A percentile compares a stretch with the other conserved stretches of the same genome.
phyloP scores from a whole-genome alignment of 2,797 vertebrate genomes.

The Pelodytes ibericus region DNA sequence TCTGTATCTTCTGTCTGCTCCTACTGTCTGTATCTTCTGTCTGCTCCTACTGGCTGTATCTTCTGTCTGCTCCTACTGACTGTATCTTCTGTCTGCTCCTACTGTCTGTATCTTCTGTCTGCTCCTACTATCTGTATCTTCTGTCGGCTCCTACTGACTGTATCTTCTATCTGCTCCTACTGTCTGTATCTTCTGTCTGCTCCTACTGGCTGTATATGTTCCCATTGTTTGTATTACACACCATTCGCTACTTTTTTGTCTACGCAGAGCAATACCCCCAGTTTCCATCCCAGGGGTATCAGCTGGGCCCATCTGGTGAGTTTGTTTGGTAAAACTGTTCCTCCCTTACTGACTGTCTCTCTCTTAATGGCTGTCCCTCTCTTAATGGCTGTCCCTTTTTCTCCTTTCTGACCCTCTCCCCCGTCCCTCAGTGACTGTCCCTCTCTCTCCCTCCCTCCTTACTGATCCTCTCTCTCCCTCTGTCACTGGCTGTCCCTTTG shows the following conservation, averaged over 20 bases:
- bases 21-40: background rate
- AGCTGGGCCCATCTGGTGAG: slow-evolving; percentile 25
- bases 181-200: too few species aligned
- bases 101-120: background rate
- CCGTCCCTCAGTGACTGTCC: background rate
- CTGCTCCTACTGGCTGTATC: background rate
- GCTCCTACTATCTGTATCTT: too few species aligned
- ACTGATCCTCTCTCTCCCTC: background rate
- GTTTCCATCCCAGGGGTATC: slow-evolving; percentile 13
- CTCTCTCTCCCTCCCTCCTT: background rate
- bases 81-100: background rate
- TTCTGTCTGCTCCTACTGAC: background rate
- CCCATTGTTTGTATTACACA: too few species aligned
- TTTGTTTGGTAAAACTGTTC: background rate
- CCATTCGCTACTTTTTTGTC: too few species aligned
- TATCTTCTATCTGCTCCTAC: background rate
- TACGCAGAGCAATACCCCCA: slow-evolving; percentile 13
- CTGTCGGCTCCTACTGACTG: too few species aligned
- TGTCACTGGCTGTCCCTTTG: background rate
- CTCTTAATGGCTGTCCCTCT: background rate
- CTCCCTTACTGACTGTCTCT: background rate
- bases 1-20: too few species aligned
- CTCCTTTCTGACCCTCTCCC: background rate
- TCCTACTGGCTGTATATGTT: background rate
- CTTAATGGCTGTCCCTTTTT: background rate